phyloP scores from a whole-genome alignment of 2,888 invertebrate genomes.

The Mystacides longicornis region DNA sequence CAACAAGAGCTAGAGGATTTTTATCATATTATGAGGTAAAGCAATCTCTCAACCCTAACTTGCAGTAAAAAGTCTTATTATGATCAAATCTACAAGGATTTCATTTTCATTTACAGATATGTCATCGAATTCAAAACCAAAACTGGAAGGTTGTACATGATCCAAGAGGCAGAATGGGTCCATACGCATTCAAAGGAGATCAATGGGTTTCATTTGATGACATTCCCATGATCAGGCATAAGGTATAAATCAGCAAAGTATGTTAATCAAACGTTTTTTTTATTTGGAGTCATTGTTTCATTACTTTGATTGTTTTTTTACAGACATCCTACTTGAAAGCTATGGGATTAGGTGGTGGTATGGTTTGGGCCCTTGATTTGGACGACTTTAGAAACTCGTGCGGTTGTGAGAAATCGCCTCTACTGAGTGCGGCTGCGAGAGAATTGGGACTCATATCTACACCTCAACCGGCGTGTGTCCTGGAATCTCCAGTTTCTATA shows the following conservation, averaged over 20 bases:
- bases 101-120: conserved; percentile 54
- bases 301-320: conserved; percentile 6
- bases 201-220: conserved; percentile 96
- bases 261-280: too few relatives aligned
- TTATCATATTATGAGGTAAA: conserved; percentile 85
- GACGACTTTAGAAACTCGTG: conserved; percentile 81
- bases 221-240: conserved; percentile 71
- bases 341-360: conserved; percentile 75
- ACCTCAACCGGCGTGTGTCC: conserved; percentile 47
- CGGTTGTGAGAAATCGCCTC: conserved; percentile 73
- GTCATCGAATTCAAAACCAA: conserved; percentile 63
- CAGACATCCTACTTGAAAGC: conserved; percentile 67
- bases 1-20: conserved; percentile 80
- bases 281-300: too few relatives aligned
- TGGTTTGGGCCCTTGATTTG: conserved; percentile 85
- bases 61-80: too few relatives aligned
- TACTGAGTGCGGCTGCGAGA: conserved; percentile 50
- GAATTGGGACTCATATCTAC: conserved; percentile 19
- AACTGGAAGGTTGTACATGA: conserved; percentile 77
- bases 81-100: too few relatives aligned
- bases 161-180: conserved; percentile 74
- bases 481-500: conserved; percentile 33
- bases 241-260: conserved; percentile 34
- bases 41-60: too few relatives aligned
- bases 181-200: conserved; percentile 73